phyloP scores from a whole-genome alignment of 2,797 vertebrate genomes.

The Dallia pectoralis region DNA sequence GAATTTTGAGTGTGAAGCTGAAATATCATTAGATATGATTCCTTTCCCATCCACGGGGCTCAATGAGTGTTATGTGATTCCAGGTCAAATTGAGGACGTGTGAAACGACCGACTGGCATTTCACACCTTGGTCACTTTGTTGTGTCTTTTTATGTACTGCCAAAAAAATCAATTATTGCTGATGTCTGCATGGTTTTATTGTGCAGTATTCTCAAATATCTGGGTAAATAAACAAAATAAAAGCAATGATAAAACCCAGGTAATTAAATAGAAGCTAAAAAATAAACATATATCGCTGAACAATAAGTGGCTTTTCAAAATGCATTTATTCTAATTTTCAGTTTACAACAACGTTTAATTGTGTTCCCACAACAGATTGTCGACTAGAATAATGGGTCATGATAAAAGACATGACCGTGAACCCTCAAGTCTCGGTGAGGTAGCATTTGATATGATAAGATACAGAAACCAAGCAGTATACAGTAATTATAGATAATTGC shows the following conservation, averaged over 20 bases:
- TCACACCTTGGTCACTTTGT: background rate
- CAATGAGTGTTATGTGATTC: constrained; percentile 54
- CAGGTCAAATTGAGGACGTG: constrained; percentile 63
- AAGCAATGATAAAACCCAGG: too few relatives aligned
- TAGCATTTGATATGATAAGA: constrained; percentile 56
- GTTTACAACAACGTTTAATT: too few relatives aligned
- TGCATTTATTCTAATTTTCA: too few relatives aligned
- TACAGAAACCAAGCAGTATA: constrained; percentile 15
- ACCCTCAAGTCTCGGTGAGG: background rate
- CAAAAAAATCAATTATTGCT: too few relatives aligned
- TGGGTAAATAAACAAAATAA: too few relatives aligned
- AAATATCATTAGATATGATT: constrained; percentile 68
- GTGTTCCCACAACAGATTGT: background rate
- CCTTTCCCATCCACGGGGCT: constrained; percentile 48
- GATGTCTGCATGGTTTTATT: too few relatives aligned
- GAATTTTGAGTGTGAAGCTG: constrained; percentile 61
- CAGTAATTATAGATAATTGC: constrained; percentile 45
- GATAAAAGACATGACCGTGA: background rate
- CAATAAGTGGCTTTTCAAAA: too few relatives aligned
- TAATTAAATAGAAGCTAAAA: too few relatives aligned
- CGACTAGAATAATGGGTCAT: background rate
- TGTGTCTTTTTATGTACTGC: background rate
- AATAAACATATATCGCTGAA: too few relatives aligned
- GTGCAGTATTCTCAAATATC: too few relatives aligned
- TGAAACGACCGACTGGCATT: constrained; percentile 19